Percentiles rank a stretch among this genome's conserved stretches.
Evolutionary conservation across 2,888 invertebrate species (phyloP).

Genomic region (Idaea aversata): DNA sequence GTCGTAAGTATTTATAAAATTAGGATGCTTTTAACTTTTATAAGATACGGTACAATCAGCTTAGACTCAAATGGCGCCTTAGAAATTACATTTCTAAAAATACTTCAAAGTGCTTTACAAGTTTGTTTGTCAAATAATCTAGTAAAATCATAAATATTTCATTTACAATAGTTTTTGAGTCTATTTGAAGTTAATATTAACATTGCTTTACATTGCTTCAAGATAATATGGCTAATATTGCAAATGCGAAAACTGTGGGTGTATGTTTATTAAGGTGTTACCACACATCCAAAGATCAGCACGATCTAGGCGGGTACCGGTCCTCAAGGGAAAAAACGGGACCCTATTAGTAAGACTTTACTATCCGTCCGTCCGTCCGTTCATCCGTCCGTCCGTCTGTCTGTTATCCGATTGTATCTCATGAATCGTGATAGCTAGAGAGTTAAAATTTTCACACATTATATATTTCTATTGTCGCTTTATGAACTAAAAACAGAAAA

Average conservation of each 20-base stretch:
- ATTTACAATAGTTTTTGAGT: neutral
- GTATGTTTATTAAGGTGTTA: neutral
- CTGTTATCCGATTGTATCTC: too few species aligned
- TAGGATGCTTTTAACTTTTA: neutral
- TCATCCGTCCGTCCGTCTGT: too few species aligned
- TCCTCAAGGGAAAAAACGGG: too few species aligned
- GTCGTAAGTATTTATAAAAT: too few species aligned
- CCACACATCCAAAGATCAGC: neutral
- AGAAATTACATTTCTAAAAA: slow-evolving; percentile 1
- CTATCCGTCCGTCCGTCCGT: too few species aligned
- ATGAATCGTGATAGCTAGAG: too few species aligned
- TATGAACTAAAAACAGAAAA: too few species aligned
- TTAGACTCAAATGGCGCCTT: neutral
- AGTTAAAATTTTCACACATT: too few species aligned
- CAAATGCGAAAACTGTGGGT: neutral
- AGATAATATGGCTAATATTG: neutral
- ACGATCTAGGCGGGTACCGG: too few species aligned
- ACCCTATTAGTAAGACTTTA: too few species aligned
- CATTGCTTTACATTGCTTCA: neutral
- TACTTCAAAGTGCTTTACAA: neutral
- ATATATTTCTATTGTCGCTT: too few species aligned
- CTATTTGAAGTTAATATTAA: neutral
- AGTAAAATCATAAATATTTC: neutral
- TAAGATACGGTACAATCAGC: neutral
- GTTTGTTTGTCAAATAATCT: neutral